Conservation (phyloP, 2,888 invertebrate species). For the Baccha elongata region DNA sequence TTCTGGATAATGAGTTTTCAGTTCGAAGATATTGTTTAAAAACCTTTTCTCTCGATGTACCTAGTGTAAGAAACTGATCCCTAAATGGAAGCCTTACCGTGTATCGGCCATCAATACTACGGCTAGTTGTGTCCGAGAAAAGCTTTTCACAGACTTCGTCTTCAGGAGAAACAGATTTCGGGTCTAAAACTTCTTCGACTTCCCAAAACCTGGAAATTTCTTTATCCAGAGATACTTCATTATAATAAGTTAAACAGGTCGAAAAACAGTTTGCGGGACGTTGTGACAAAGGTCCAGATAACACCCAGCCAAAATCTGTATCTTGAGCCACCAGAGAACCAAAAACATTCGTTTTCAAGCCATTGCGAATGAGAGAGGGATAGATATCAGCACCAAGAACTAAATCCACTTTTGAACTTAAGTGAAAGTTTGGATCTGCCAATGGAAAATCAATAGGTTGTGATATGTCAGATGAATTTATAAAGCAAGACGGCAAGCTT, state of each 20-base stretch:
- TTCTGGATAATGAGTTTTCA: neutral
- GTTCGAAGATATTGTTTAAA: conserved; percentile 2
- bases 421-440: conserved; percentile 8
- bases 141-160: conserved; percentile 16
- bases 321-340: conserved; percentile 14
- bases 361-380: too few relatives aligned
- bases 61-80: neutral
- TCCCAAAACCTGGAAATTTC: conserved; percentile 32
- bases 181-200: conserved; percentile 13
- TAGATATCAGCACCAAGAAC: too few relatives aligned
- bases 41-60: neutral
- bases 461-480: neutral
- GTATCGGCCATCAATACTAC: conserved; percentile 16
- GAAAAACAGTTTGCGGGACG: neutral
- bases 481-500: neutral
- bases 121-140: neutral
- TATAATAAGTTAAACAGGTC: neutral
- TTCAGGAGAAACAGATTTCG: conserved; percentile 2
- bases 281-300: conserved; percentile 12
- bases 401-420: conserved; percentile 5
- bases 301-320: conserved; percentile 11
- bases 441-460: conserved; percentile 1
- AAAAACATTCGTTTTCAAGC: neutral
- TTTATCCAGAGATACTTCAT: conserved; percentile 13
- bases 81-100: conserved; percentile 18